Percentiles rank a stretch among this genome's conserved stretches.
Evolutionary conservation across 2,113 vertebrate species (phyloP).

Genomic region (Gymnobelideus leadbeateri): DNA sequence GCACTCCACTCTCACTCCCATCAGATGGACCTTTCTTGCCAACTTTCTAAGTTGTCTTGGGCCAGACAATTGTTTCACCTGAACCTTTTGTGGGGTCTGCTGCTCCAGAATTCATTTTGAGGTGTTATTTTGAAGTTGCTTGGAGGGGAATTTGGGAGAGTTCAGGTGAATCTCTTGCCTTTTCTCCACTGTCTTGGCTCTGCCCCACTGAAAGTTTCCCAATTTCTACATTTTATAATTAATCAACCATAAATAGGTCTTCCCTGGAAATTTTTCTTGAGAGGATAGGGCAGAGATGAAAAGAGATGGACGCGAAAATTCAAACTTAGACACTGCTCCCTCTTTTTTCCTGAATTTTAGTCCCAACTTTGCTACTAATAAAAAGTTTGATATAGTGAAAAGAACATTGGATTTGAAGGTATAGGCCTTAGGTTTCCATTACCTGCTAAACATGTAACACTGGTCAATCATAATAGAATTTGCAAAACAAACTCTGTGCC

Average conservation of each 20-base stretch:
- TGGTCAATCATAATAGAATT: neutral
- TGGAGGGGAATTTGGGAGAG: neutral
- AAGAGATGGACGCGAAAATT: neutral
- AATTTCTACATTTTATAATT: neutral
- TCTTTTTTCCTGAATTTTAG: constrained; percentile 28
- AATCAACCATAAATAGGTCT: neutral
- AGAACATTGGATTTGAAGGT: neutral
- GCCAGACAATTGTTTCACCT: neutral
- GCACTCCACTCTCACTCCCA: neutral
- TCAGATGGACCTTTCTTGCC: neutral
- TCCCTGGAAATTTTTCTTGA: neutral
- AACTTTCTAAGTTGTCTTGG: neutral
- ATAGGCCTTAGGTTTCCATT: neutral
- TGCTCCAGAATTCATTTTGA: neutral
- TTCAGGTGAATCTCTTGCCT: neutral
- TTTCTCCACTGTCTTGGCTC: neutral
- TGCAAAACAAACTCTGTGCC: neutral
- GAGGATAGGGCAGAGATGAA: neutral
- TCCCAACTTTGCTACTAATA: neutral
- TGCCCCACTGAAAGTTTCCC: neutral
- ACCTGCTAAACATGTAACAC: neutral
- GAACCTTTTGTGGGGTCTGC: neutral
- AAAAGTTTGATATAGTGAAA: neutral
- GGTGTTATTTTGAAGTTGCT: neutral
- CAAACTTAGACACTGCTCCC: neutral